A percentile compares a stretch with the other conserved stretches of the same genome.
Evolutionary conservation across 1,140 invertebrate species (phyloP).

Genomic region (Stegodyphus mimosarum): DNA sequence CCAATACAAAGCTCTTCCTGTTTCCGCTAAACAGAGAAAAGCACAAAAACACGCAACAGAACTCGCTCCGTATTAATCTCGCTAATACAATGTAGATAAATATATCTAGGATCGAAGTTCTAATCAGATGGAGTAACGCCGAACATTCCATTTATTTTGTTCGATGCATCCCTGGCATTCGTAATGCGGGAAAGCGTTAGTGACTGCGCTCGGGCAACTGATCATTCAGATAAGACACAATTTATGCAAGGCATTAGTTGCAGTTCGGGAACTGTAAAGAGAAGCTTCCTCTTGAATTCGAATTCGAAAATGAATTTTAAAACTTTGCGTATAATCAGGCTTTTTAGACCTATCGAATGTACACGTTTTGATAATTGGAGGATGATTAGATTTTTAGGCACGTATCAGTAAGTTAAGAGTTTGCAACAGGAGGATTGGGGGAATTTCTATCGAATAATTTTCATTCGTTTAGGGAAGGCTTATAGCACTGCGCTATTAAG

Average conservation of each 20-base stretch:
- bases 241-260: conserved; percentile 51
- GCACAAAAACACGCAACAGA: background rate
- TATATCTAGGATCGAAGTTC: conserved; percentile 39
- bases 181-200: conserved; percentile 32
- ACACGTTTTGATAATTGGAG: background rate
- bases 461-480: no score
- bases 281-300: background rate
- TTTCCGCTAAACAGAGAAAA: background rate
- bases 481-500: no score
- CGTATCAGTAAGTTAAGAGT: no score
- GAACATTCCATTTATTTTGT: conserved; percentile 59
- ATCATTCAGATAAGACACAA: conserved; percentile 55
- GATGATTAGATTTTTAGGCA: background rate
- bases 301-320: background rate
- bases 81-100: conserved; percentile 48
- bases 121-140: conserved; percentile 56
- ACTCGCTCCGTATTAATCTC: conserved; percentile 54
- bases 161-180: conserved; percentile 55
- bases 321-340: background rate
- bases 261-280: background rate
- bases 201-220: conserved; percentile 31
- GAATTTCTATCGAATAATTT: no score
- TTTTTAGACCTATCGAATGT: background rate
- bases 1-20: no score
- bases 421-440: no score